A percentile compares a stretch with the other conserved stretches of the same genome.
phyloP scores from a whole-genome alignment of 2,888 invertebrate species.

The Acanthosoma haemorrhoidale region DNA sequence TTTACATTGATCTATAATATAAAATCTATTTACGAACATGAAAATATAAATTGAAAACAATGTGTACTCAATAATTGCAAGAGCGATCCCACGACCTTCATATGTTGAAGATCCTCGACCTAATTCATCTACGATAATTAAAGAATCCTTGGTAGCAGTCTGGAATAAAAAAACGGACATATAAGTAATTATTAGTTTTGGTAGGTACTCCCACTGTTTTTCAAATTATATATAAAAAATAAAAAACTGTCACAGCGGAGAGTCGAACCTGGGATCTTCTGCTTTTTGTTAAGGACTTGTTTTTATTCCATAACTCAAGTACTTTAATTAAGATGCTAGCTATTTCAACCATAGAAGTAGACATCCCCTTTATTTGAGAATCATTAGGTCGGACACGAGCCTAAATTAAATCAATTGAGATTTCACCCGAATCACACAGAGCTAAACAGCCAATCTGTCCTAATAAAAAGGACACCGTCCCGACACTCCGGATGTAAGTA shows the following conservation, averaged over 20 bases:
- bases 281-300: too few species aligned
- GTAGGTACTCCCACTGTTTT: too few species aligned
- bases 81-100: slow-evolving; percentile 97
- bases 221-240: too few species aligned
- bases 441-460: slow-evolving; percentile 92
- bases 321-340: slow-evolving; percentile 79
- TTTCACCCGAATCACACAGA: slow-evolving; percentile 71
- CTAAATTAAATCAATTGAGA: slow-evolving; percentile 78
- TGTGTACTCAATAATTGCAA: slow-evolving; percentile 94
- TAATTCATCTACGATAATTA: slow-evolving; percentile 94
- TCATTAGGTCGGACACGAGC: slow-evolving; percentile 94
- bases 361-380: slow-evolving; percentile 80
- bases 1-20: too few species aligned
- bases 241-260: too few species aligned
- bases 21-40: background rate
- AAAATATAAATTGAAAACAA: background rate
- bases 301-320: too few species aligned
- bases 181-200: background rate
- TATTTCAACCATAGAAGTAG: slow-evolving; percentile 99
- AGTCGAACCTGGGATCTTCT: too few species aligned
- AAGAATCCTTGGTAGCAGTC: slow-evolving; percentile 83
- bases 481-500: slow-evolving; percentile 88
- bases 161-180: slow-evolving; percentile 46
- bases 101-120: slow-evolving; percentile 85
- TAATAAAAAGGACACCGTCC: slow-evolving; percentile 74